These are phyloP conservation scores for Suillia variegata DNA, from an alignment of 2,888 invertebrate species.

Conservation along the genomic window DNA sequence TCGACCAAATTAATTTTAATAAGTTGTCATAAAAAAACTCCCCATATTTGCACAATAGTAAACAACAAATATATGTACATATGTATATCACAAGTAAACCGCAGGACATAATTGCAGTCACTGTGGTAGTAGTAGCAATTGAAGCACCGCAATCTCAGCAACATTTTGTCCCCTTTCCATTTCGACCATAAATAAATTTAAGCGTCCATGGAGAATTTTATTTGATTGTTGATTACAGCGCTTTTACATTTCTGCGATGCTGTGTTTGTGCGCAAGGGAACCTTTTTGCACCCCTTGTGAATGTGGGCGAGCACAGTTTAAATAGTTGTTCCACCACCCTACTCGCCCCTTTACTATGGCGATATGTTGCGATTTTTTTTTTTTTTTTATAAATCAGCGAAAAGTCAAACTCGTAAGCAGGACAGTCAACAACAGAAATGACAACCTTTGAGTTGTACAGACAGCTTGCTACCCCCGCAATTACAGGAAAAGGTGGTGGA, in stretches of 20 bases:
- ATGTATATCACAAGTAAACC: background rate
- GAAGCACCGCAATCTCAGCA: background rate
- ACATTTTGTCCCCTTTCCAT: too few relatives aligned
- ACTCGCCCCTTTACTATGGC: background rate
- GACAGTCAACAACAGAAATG: background rate
- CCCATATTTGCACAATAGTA: too few relatives aligned
- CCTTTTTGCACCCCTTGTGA: too few relatives aligned
- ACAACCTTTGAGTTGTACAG: background rate
- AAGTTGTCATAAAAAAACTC: background rate
- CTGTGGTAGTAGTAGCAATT: background rate
- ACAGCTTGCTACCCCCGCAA: background rate
- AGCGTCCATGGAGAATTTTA: slow-evolving; percentile 28
- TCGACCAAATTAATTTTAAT: slow-evolving; percentile 2
- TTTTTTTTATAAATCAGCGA: background rate
- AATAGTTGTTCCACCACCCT: slow-evolving; percentile 6
- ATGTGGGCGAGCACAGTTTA: slow-evolving; percentile 5
- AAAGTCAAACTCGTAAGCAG: slow-evolving; percentile 1
- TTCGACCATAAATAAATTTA: slow-evolving; percentile 25
- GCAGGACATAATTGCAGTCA: background rate
- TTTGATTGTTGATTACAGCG: slow-evolving; percentile 26
- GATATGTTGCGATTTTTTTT: background rate
- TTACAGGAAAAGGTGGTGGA: background rate
- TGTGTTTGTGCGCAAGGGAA: background rate
- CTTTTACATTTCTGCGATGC: slow-evolving; percentile 1
- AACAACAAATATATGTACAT: too few relatives aligned